These are phyloP conservation scores for Heteractis magnifica DNA, from an alignment of 92 coral and sea anemone species.

Conservation along the genomic window DNA sequence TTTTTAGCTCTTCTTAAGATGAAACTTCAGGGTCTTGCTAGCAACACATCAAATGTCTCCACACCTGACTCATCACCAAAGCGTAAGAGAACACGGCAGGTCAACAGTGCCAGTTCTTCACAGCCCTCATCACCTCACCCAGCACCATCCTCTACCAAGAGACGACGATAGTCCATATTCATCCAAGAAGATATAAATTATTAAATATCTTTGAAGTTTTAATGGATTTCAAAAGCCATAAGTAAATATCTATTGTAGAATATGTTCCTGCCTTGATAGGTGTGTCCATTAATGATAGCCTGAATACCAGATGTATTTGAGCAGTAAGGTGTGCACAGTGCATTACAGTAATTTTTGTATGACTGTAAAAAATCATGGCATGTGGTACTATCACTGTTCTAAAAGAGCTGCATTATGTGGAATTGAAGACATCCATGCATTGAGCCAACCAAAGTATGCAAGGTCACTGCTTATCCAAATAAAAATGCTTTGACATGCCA, in stretches of 20 bases:
- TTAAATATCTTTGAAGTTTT: conserved; percentile 25
- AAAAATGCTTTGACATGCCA: too few species aligned
- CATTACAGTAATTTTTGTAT: too few species aligned
- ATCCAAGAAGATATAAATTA: conserved; percentile 22
- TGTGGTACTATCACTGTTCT: too few species aligned
- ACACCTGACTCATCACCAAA: conserved; percentile 99
- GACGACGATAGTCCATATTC: conserved; percentile 74
- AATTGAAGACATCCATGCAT: too few species aligned
- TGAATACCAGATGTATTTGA: not conserved
- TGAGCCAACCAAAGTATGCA: too few species aligned
- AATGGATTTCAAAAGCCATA: conserved; percentile 3
- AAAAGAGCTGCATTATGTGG: too few species aligned
- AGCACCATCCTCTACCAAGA: conserved; percentile 80
- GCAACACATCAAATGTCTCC: conserved; percentile 73
- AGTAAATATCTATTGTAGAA: conserved; percentile 5
- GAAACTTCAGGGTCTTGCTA: conserved; percentile 81
- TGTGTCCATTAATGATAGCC: not conserved
- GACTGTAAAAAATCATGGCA: too few species aligned
- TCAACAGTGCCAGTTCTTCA: conserved; percentile 91
- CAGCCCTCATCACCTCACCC: conserved; percentile 99
- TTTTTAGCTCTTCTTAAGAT: conserved; percentile 80
- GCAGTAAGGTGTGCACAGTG: too few species aligned
- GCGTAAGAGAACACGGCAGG: conserved; percentile 95
- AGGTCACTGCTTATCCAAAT: too few species aligned
- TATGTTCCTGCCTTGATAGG: not conserved